These are phyloP conservation scores for Nomada goodeniana DNA, from an alignment of 2,888 invertebrate species.

Conservation along the genomic window DNA sequence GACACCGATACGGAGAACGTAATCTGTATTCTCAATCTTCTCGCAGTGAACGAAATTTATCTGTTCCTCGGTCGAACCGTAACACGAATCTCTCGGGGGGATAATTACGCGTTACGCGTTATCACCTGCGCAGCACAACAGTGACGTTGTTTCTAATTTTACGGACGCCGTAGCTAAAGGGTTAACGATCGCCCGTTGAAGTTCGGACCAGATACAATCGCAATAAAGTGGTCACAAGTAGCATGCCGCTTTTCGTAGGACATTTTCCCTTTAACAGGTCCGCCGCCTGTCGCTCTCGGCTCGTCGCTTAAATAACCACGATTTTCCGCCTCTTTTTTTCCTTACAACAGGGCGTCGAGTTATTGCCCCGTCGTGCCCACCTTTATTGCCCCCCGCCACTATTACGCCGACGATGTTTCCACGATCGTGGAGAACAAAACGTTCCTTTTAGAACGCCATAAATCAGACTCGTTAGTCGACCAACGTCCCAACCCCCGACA, in stretches of 20 bases:
- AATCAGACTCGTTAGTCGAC: slow-evolving; percentile 67
- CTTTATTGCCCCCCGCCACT: slow-evolving; percentile 59
- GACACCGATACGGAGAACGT: not conserved
- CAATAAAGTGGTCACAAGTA: not conserved
- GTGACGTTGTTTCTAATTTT: no score
- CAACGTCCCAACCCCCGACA: slow-evolving; percentile 22
- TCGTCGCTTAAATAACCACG: not conserved
- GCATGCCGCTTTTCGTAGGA: not conserved
- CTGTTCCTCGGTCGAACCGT: no score
- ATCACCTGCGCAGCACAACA: no score
- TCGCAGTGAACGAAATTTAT: no score
- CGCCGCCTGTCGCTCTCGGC: not conserved
- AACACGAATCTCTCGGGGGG: no score
- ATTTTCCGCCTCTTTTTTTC: slow-evolving; percentile 6
- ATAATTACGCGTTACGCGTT: no score
- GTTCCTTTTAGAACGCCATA: slow-evolving; percentile 58
- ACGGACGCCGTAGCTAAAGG: no score
- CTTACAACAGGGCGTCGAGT: slow-evolving; percentile 37
- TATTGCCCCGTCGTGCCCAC: slow-evolving; percentile 42
- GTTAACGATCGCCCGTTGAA: not conserved
- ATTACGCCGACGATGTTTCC: slow-evolving; percentile 47
- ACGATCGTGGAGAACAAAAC: slow-evolving; percentile 42
- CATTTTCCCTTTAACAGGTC: not conserved
- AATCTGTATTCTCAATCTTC: no score
- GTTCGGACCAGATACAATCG: no score